phyloP scores from a whole-genome alignment of 2,113 vertebrate genomes.

The Crypturellus undulatus region DNA sequence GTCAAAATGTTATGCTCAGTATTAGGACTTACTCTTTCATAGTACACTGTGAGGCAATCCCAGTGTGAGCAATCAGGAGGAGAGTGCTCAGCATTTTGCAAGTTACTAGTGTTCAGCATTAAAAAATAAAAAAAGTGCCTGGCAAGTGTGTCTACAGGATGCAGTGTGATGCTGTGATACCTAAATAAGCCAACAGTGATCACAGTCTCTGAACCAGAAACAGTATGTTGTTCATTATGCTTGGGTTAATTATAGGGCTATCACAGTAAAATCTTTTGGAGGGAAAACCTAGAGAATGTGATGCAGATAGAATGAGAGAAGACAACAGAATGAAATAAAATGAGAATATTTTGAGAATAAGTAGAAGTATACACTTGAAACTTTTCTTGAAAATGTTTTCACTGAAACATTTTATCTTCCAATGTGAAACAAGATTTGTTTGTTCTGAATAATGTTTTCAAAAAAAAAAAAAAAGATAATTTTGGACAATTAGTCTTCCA shows the following conservation, averaged over 20 bases:
- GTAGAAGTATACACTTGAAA: neutral
- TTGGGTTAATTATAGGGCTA: neutral
- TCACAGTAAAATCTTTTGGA: neutral
- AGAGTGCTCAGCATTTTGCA: neutral
- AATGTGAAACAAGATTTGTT: neutral
- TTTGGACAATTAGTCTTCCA: neutral
- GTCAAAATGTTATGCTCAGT: neutral
- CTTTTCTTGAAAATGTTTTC: neutral
- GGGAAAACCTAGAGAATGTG: neutral
- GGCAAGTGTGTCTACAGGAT: neutral
- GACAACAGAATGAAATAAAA: neutral
- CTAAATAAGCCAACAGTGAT: neutral
- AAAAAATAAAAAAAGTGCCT: neutral
- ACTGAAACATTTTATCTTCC: neutral
- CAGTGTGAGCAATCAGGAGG: neutral
- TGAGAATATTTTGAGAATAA: neutral
- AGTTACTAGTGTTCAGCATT: neutral
- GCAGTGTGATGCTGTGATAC: neutral
- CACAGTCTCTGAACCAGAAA: neutral
- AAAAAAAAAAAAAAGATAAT: neutral
- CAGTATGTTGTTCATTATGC: neutral
- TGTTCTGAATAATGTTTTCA: neutral
- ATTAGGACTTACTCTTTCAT: neutral
- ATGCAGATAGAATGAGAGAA: neutral
- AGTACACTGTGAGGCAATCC: neutral